Base-by-base conservation (phyloP, 53 echinoderm and acorn worm species). In the Hippasteria phrygiana region DNA sequence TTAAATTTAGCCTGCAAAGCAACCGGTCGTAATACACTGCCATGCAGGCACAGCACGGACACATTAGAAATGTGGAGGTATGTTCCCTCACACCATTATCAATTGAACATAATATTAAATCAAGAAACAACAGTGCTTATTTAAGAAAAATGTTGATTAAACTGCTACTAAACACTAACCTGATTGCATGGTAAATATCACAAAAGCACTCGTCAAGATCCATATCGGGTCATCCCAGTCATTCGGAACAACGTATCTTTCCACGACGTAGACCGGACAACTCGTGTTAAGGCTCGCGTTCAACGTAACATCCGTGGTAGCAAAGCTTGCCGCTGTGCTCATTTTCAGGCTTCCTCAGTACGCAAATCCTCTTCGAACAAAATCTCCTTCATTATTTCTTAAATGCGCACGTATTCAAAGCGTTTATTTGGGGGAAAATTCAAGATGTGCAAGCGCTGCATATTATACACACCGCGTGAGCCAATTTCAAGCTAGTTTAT, bases 171-270 rank as follows among this genome's bases (percentile, higher is more conserved):
- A 41, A 29, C 43, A 71, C 76, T 51, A 26, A 79, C 79, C 79
- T n/a, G 79, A 79, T 32, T 79, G 79, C 79, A 79, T 79, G 1
- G 79, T 79, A 79, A 79, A 79, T 56, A 79, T 79, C 10, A 79
- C 79, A 55, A 79, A 79, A 22, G 79, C 66, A 43, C 83, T 83
- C 3, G 65, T 66, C 41, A 83, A 31, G 3, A 83, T 83, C 83
- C 64, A 83, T 63, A 83, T 65, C 1, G 65, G 83, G 43, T 65
- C 83, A 33, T 83, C 83, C 65, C 83, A 83, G 0, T 87, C 87
- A 56, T 91, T 91, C 12, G 85, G 85, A 5, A 85, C 4, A 5
- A 85, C 85, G 27, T 48, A 51, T 71, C 26, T 71, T 22, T 85
- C 26, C 24, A 85, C 71, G 10, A 85, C 85, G 13, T 85, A 85